Evolutionary conservation across 2,888 invertebrate genomes (phyloP), one percentile per base, ranked within the genome.

Genomic region (Camptogramma bilineatum): DNA sequence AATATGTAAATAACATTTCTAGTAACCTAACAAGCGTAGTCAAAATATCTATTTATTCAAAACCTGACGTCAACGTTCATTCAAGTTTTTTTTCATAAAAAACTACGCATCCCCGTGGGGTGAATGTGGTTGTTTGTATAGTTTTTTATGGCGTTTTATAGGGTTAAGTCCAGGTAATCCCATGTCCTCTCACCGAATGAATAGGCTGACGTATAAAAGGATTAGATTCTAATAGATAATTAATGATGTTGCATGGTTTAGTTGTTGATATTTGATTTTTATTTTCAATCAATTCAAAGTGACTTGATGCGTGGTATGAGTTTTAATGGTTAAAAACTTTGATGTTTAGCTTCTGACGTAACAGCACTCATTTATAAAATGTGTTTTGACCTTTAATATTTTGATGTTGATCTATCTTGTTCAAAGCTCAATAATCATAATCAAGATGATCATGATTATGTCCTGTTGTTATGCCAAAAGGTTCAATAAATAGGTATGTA

Each of bases 211-310:
- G 81, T 82, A 83, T 88, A 88, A 88, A 91, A 84, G 91, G 92
- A 92, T 93, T 91, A 91, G 83, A 87, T 85, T 87, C 81, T 91
- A 90, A 92, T 91, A 89, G 87, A 87, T 92, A 91, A 90, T 90
- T 92, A 92, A 92, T 91, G 91, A 88, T 88, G 85, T 83, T 78
- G 82, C 74, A 78, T 67, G 75, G 78, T 80, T 79, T 78, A 79
- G 79, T 75, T 78, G 70, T 70, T 75, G 64, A 70, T 74, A 72
- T 79, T 73, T 70, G 63, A 64, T 73, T 76, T 74, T 66, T 17
- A 18, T 44, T 39, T 39, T 39, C 34, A 17, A 44, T 44, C 2
- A 44, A 17, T 64, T 17, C 31, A 18, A 21, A 50, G 44, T 52
- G 21, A 51, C 17, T 62, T n/a, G 10, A 31, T 52, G 58, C 51